Base-by-base conservation (phyloP, 2,888 invertebrate genomes). In the Leptopterna dolabrata region DNA sequence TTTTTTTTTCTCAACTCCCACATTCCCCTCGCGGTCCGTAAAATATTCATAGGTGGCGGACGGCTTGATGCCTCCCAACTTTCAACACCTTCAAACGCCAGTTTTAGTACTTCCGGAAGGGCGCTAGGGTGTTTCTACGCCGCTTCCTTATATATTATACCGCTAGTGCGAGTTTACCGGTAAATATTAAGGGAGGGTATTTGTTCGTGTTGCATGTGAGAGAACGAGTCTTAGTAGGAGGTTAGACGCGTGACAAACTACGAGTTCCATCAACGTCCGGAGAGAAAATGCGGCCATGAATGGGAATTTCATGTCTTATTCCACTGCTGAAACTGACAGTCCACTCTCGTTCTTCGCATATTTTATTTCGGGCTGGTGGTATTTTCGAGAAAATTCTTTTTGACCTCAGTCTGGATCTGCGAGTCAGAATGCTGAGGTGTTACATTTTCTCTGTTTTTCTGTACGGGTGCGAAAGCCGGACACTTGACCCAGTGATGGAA, bases 41-140 rank as follows among this genome's bases (percentile, higher is more conserved):
- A 83, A 83, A 83, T 83, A 83, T 83, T 83, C 83, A 83, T 83
- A 70, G 55, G 70, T 24, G 11, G 78, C 70, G 55, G 83, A 43
- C 29, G 81, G 55, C 81, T 81, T 55, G 55, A 55, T 47, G 71
- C 63, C n/a, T 83, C 45, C 63, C 83, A 83, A 83, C 83, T 83
- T 70, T 83, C 70, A 83, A 70, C 83, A 45, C 47, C 78, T 78
- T 45, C 27, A 41, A 14, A 43, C 19, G 36, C 47, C 45, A 27
- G 78, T 78, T 78, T 73, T 73, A 73, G 73, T 36, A 16, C 73
- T 16, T 41, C 73, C 41, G 41, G 36, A 73, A 73, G n/a, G n/a
- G 73, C 73, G 73, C 9, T 73, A 36, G 41, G 73, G 27, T 73
- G n/a, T 41, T 73, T 73, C 36, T 63, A 24, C 63, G 4, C 24